Evolutionary conservation across 2,888 invertebrate genomes (phyloP), one percentile per base, ranked within the genome.

Genomic region (Spodoptera exigua): DNA sequence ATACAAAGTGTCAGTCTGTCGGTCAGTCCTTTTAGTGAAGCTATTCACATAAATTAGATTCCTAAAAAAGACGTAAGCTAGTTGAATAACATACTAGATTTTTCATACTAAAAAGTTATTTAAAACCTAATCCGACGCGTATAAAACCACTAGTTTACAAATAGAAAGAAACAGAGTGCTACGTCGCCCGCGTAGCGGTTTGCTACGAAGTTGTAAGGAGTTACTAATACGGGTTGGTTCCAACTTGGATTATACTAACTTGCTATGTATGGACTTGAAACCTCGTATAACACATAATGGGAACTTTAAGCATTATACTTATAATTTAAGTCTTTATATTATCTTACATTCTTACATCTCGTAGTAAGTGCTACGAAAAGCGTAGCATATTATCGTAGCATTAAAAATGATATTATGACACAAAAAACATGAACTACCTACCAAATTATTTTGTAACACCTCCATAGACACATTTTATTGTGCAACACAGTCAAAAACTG

Each of bases 141-240:
- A 47, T 51, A 51, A 61, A 63, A 63, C 46, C 45, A 41, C 54
- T 49, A 56, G 52, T 57, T 66, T 49, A 53, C 55, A 70, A 62
- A 54, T 44, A 54, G 48, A 70, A 70, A 63, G 51, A 56, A 69
- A 57, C 56, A 67, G 52, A 43, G 53, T 70, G 75, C 77, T 70
- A 75, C 70, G 67, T 46, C 61, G 52, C 61, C 51, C 52, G 55
- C 73, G 70, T 76, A 70, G 75, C 67, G 63, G 70, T 76, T 74
- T 67, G 77, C 74, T 75, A 67, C 77, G 60, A 76, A 74, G 47
- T 73, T 74, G 66, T 63, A 76, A 62, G 61, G 69, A 76, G 74
- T 70, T 74, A 66, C 74, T 74, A 76, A 74, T 76, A 74, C 74
- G 76, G 74, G 76, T 73, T 73, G 65, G 74, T 76, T 69, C 56